Percentiles rank a stretch among this genome's conserved stretches.
phyloP scores from a whole-genome alignment of 2,797 vertebrate genomes.

The Chloroceryle inda region DNA sequence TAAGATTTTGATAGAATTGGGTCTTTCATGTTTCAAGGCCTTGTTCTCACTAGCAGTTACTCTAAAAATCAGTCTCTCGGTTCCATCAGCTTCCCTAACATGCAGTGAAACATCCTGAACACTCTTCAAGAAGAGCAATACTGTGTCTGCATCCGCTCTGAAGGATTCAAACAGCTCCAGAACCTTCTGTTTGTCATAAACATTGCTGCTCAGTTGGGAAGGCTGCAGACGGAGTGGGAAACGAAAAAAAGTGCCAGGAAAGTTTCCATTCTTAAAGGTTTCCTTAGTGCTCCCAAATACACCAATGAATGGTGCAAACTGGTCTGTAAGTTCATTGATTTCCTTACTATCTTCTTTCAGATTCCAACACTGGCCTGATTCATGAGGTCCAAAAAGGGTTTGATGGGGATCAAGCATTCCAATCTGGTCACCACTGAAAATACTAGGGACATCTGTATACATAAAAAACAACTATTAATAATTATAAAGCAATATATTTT shows the following conservation, averaged over 20 bases:
- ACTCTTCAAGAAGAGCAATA: slow-evolving; percentile 95
- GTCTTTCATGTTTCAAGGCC: slow-evolving; percentile 88
- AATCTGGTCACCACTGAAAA: slow-evolving; percentile 98
- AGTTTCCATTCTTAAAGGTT: slow-evolving; percentile 88
- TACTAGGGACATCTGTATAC: slow-evolving; percentile 94
- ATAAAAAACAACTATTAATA: slow-evolving; percentile 38
- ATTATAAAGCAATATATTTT: not conserved
- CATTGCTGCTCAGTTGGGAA: slow-evolving; percentile 93
- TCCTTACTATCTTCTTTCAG: slow-evolving; percentile 93
- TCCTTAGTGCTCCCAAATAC: slow-evolving; percentile 93
- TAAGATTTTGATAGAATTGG: slow-evolving; percentile 89
- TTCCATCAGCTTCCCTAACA: slow-evolving; percentile 90
- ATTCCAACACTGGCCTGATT: slow-evolving; percentile 99
- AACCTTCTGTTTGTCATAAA: slow-evolving; percentile 96
- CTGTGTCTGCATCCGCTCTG: slow-evolving; percentile 94
- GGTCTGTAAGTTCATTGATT: slow-evolving; percentile 91
- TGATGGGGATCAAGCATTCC: slow-evolving; percentile 98
- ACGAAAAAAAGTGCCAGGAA: slow-evolving; percentile 96
- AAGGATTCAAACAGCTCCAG: slow-evolving; percentile 98
- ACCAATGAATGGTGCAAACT: slow-evolving; percentile 93
- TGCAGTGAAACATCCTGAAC: slow-evolving; percentile 94
- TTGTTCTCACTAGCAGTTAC: slow-evolving; percentile 90
- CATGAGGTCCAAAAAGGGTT: slow-evolving; percentile 93
- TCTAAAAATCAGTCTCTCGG: slow-evolving; percentile 91
- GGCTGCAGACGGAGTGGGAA: slow-evolving; percentile 94